Evolutionary conservation across 64 coral and sea anemone species (phyloP), one percentile per base, ranked within the genome.

Genomic region (Anthopleura sola): DNA sequence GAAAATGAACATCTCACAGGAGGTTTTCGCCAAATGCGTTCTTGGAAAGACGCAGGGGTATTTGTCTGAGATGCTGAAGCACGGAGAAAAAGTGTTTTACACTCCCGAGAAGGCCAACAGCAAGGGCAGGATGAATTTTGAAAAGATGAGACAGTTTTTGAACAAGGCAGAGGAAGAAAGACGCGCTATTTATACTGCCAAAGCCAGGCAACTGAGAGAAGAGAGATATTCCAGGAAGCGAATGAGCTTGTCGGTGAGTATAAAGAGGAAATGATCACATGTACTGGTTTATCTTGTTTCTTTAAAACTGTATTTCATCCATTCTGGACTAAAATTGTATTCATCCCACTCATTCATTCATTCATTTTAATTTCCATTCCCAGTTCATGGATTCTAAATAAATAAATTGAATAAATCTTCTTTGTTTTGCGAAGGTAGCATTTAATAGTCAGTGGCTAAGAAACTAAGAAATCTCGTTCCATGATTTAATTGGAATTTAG

Each of bases 1-100:
- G 33, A 89, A 86, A 78, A 91, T 93, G 80, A 97, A 92, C 75
- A 82, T 97, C 38, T 97, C 94, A 17, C 94, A 97, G 53, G 94
- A 97, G 46, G 90, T 97, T 19, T 97, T 97, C 92, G 94, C 94
- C 10, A 97, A 97, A 60, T 90, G 87, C 58, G 94, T 92, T 17
- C 80, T 97, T 79, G 94, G 94, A 13, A 97, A 97, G 91, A 93
- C 94, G 3, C 94, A 97, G 38, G 94, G 94, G 66, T 97, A 97
- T 84, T 86, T 97, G 55, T 97, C 94, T 7, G 94, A 97, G 85
- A 97, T 97, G 87, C 81, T 97, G 26, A 92, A 91, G 87, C 94
- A 97, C 47, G 94, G 94, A 1, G 94, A 97, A 55, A 97, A 86
- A 21, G 91, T 92, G 36, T 97, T 92, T 57, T 88, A 85, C 29